These are phyloP conservation scores for Rhizoglyphus robini DNA, from an alignment of 1,140 invertebrate genomes.

Conservation along the genomic window DNA sequence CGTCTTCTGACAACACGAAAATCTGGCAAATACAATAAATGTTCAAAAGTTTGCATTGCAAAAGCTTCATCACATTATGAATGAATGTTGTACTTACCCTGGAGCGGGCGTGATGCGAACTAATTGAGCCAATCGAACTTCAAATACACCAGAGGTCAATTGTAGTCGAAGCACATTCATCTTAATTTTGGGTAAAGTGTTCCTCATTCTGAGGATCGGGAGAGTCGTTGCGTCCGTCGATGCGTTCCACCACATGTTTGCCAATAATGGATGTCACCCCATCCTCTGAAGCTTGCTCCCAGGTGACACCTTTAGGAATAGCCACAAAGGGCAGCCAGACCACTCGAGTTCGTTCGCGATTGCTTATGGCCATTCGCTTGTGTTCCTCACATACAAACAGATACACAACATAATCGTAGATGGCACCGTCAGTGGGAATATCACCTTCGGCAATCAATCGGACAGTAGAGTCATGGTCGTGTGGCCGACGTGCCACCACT, in stretches of 20 bases:
- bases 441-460: neutral
- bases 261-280: neutral
- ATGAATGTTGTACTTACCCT: neutral
- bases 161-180: neutral
- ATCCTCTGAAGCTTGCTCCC: neutral
- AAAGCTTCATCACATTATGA: neutral
- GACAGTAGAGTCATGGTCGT: neutral
- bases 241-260: neutral
- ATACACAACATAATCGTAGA: conserved; percentile 1
- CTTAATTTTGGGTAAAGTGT: neutral
- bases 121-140: neutral
- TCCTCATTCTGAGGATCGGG: neutral
- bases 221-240: neutral
- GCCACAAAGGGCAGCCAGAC: conserved; percentile 1
- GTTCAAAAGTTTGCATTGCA: neutral
- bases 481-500: too few relatives aligned
- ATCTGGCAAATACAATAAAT: neutral
- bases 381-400: neutral
- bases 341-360: neutral
- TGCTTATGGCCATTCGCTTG: conserved; percentile 5
- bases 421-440: neutral
- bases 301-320: neutral
- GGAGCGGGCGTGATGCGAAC: neutral
- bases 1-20: conserved; percentile 3
- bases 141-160: neutral